phyloP scores from a whole-genome alignment of 2,797 vertebrate species.

The Streptopelia turtur region DNA sequence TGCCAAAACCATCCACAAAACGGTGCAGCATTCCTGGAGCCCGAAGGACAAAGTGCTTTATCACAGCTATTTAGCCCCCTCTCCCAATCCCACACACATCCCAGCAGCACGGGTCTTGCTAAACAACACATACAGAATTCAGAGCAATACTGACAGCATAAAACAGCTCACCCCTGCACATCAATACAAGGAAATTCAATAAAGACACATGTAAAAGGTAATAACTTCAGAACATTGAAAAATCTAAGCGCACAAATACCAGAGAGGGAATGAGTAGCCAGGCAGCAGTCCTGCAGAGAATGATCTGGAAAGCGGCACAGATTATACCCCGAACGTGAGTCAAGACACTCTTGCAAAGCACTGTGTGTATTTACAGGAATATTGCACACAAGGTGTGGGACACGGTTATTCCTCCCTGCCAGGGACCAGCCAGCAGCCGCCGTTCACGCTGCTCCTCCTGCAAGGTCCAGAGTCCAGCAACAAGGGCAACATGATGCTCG shows the following conservation, averaged over 20 bases:
- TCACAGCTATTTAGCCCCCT: neutral
- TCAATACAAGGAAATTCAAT: neutral
- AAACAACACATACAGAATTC: neutral
- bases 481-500: neutral
- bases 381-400: neutral
- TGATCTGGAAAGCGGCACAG: neutral
- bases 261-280: neutral
- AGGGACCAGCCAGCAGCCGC: neutral
- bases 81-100: neutral
- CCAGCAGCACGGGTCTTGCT: neutral
- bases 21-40: fast-evolving
- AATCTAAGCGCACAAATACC: neutral
- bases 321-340: neutral
- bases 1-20: neutral
- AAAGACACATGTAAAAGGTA: neutral
- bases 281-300: neutral
- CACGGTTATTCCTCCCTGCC: neutral
- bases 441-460: neutral
- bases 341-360: neutral
- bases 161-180: neutral
- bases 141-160: fast-evolving
- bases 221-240: neutral
- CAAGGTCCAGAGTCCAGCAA: fast-evolving
- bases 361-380: neutral
- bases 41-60: neutral